phyloP scores from a whole-genome alignment of 2,797 vertebrate genomes.

The Syngnathus rostellatus region DNA sequence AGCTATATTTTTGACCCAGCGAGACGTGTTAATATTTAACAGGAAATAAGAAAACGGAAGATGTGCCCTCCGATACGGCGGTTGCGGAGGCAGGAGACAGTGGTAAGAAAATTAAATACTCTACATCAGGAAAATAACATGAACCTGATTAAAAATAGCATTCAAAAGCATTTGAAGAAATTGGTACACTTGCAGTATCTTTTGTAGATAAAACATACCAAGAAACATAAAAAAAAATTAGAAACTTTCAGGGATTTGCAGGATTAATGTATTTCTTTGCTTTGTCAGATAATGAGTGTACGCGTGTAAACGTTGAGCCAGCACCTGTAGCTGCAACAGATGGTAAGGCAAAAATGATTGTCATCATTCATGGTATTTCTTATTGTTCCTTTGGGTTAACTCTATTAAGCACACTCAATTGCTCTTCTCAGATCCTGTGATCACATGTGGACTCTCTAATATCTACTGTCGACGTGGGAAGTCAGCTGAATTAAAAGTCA shows the following conservation, averaged over 20 bases:
- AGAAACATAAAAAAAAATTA: too few species aligned
- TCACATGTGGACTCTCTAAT: constrained; percentile 49
- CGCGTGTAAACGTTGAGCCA: not conserved
- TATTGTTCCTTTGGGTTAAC: not conserved
- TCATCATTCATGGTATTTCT: not conserved
- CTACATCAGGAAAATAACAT: not conserved
- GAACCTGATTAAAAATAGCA: not conserved
- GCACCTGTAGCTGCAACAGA: not conserved
- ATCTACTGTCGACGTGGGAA: constrained; percentile 56
- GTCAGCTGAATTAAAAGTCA: constrained; percentile 58
- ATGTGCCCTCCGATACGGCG: constrained; percentile 5
- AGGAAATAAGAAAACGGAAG: constrained; percentile 9
- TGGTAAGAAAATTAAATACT: constrained; percentile 25
- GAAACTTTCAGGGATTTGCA: not conserved
- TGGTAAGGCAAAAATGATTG: not conserved
- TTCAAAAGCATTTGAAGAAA: not conserved
- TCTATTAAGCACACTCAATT: constrained; percentile 1
- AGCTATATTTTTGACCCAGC: not conserved
- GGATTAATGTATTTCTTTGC: not conserved
- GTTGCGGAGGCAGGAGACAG: constrained; percentile 2
- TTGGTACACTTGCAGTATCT: not conserved
- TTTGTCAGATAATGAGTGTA: not conserved
- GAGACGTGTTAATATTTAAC: constrained; percentile 15
- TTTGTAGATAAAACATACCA: not conserved
- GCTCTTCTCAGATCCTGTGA: constrained; percentile 29